A percentile compares a stretch with the other conserved stretches of the same genome.
Conservation (phyloP, 2,113 vertebrate species). For the Salvelinus sp. region DNA sequence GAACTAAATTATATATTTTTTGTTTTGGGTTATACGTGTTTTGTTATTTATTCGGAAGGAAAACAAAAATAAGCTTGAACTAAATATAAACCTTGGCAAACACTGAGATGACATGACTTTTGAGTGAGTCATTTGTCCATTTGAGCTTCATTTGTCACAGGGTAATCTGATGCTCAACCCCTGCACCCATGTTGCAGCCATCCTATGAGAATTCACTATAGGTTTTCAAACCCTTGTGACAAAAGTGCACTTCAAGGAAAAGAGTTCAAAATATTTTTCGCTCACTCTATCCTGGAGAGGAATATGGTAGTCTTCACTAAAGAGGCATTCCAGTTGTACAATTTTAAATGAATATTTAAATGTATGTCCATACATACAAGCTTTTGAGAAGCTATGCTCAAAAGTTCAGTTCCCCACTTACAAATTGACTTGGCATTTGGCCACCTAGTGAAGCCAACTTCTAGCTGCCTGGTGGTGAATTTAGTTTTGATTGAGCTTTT, state of each 20-base stretch:
- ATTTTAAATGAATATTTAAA: slow-evolving; percentile 58
- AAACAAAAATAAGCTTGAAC: slow-evolving; percentile 86
- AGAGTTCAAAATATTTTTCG: slow-evolving; percentile 83
- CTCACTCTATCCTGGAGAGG: slow-evolving; percentile 99
- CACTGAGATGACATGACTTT: slow-evolving; percentile 87
- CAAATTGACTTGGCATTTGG: slow-evolving; percentile 64
- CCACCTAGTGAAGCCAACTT: slow-evolving; percentile 78
- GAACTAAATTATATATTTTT: slow-evolving; percentile 52
- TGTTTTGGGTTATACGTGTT: slow-evolving; percentile 51
- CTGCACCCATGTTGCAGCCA: slow-evolving; percentile 63
- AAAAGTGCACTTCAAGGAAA: slow-evolving; percentile 70
- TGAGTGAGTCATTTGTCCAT: slow-evolving; percentile 84
- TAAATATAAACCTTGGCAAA: slow-evolving; percentile 98
- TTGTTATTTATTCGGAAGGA: slow-evolving; percentile 76
- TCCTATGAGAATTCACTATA: slow-evolving; percentile 84
- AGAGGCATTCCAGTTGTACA: slow-evolving; percentile 91
- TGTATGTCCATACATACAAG: slow-evolving; percentile 11
- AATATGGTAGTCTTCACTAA: slow-evolving; percentile 88
- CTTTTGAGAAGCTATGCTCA: slow-evolving; percentile 57
- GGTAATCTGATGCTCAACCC: slow-evolving; percentile 59
- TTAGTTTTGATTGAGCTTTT: slow-evolving; percentile 46
- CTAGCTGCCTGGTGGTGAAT: slow-evolving; percentile 23
- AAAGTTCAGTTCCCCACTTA: slow-evolving; percentile 76
- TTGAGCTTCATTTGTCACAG: slow-evolving; percentile 80
- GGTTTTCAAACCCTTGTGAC: slow-evolving; percentile 80